Percentiles rank a stretch among this genome's conserved stretches.
Evolutionary conservation across 2,797 vertebrate species (phyloP).

Genomic region (Carapus acus): DNA sequence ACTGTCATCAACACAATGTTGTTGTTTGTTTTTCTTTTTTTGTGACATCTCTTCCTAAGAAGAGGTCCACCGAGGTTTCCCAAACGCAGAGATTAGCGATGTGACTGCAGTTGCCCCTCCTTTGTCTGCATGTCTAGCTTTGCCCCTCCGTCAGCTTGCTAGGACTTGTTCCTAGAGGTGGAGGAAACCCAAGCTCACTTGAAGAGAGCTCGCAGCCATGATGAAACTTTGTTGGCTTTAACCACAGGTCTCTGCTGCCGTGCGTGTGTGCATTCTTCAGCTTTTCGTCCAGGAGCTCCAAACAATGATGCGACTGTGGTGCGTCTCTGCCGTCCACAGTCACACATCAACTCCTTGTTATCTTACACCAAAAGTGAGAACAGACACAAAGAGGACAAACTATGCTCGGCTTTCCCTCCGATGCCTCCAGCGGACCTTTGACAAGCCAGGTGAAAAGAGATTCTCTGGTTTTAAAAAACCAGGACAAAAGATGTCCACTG

Average conservation of each 20-base stretch:
- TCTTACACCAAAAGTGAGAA: constrained; percentile 23
- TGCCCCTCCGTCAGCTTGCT: constrained; percentile 61
- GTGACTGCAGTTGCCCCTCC: constrained; percentile 53
- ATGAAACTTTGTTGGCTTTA: constrained; percentile 44
- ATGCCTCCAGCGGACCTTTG: constrained; percentile 20
- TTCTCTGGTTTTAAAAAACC: constrained; percentile 12
- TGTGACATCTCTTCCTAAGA: too few species aligned
- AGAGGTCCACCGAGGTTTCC: background rate
- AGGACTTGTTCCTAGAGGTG: constrained; percentile 63
- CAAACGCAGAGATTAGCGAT: constrained; percentile 38
- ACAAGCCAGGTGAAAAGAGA: constrained; percentile 10
- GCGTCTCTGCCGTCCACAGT: constrained; percentile 18
- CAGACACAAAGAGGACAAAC: constrained; percentile 1
- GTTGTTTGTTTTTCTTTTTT: too few species aligned
- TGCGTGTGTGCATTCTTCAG: constrained; percentile 23
- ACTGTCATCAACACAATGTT: too few species aligned
- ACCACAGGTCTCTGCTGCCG: constrained; percentile 32
- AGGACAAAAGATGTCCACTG: constrained; percentile 9
- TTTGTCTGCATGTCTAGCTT: constrained; percentile 55
- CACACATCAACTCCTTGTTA: constrained; percentile 19
- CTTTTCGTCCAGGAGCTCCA: constrained; percentile 23
- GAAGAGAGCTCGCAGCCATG: constrained; percentile 48
- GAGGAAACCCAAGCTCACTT: constrained; percentile 55
- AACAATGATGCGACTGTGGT: constrained; percentile 18
- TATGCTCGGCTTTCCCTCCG: constrained; percentile 4